These are phyloP conservation scores for Sinella curviseta DNA, from an alignment of 1,140 invertebrate species.

Conservation along the genomic window DNA sequence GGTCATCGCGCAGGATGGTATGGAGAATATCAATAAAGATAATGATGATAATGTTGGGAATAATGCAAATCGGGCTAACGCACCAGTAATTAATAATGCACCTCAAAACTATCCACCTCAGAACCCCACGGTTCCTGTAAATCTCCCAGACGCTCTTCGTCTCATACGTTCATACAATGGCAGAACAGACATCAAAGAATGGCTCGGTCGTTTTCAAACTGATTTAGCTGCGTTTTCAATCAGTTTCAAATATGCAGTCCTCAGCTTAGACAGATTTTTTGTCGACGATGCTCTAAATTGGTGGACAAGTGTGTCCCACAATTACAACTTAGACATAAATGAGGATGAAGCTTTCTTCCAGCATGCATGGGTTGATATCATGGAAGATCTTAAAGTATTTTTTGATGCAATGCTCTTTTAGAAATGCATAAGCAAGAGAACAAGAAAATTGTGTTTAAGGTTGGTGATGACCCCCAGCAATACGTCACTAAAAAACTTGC, in stretches of 20 bases:
- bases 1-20: no score
- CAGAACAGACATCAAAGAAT: background rate
- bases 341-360: background rate
- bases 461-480: background rate
- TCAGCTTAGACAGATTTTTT: background rate
- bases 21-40: no score
- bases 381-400: background rate
- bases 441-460: background rate
- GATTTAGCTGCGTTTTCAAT: background rate
- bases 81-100: no score
- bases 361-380: background rate
- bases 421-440: background rate
- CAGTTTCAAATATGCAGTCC: background rate
- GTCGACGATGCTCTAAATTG: background rate
- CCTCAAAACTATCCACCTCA: no score
- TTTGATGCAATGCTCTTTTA: background rate
- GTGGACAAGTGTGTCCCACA: background rate
- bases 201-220: background rate
- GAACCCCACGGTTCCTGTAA: no score
- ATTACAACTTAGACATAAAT: background rate
- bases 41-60: no score
- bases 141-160: background rate
- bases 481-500: slow-evolving; percentile 12
- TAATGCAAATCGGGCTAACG: no score
- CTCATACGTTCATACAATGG: background rate